Evolutionary conservation across 2,797 vertebrate species (phyloP), one percentile per base, ranked within the genome.

Genomic region (Xenops minutus): DNA sequence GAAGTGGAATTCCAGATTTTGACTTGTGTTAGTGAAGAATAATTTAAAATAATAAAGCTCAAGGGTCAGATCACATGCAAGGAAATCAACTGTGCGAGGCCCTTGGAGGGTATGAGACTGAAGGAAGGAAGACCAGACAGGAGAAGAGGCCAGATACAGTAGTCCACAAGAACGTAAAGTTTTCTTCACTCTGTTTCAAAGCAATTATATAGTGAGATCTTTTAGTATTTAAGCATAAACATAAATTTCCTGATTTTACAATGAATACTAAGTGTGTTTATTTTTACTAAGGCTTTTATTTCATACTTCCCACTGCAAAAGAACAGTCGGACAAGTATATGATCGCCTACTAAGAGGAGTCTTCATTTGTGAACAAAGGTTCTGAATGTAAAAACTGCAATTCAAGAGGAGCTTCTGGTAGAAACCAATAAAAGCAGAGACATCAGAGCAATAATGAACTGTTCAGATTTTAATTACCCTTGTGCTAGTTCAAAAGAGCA

Each of bases 31-130:
- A 94, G 77, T 67, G 66, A 94, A 67, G 63, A 94, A 76, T 76
- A 96, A 93, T 95, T 94, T 93, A 90, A 89, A 94, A 91, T 62
- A 73, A 88, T 67, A 85, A 94, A 94, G 67, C 89, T 94, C 89
- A 90, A 94, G 77, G 87, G 93, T 63, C 91, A 87, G 44, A 92
- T 94, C 81, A 96, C 48, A 84, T 4, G 48, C 44, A 92, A 92
- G 74, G 43, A 91, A 79, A 93, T 56, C 67, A 85, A 93, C 49
- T 16, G 6, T 66, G 74, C 12, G 7, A 94, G 90, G 44, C 30
- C 71, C 30, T 49, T 44, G 37, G 80, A 93, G 51, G 34, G 48
- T n/a, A 76, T 15, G 55, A 73, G 71, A 54, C 10, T 49, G 67
- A 74, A 68, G 26, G 51, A 75, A 83, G 58, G 23, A 84, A 88